phyloP scores from a whole-genome alignment of 2,113 vertebrate species.

The Tauraco erythrolophus region DNA sequence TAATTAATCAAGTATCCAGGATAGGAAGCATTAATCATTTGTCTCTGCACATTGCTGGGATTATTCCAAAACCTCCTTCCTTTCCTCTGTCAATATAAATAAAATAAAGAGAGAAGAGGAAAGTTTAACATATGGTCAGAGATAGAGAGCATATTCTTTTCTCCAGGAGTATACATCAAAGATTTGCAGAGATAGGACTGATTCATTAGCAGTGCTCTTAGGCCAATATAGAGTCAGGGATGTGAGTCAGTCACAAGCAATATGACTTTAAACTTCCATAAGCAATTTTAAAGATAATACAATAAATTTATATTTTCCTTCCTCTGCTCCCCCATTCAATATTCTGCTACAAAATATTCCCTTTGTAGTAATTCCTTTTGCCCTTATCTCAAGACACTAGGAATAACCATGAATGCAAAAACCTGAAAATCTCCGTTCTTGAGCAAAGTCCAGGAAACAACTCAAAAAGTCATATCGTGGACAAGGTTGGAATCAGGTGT shows the following conservation, averaged over 20 bases:
- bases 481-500: background rate
- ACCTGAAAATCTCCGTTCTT: background rate
- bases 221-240: background rate
- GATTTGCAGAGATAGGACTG: background rate
- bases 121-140: constrained; percentile 28
- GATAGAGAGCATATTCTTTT: background rate
- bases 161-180: background rate
- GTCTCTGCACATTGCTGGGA: background rate
- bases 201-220: background rate
- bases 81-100: constrained; percentile 7
- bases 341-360: background rate
- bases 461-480: background rate
- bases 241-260: background rate
- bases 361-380: background rate
- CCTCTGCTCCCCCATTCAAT: background rate
- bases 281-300: background rate
- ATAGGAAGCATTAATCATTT: constrained; percentile 46
- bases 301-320: background rate
- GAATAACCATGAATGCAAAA: background rate
- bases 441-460: background rate
- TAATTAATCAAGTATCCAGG: constrained; percentile 40
- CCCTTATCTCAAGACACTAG: background rate
- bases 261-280: background rate
- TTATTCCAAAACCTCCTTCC: constrained; percentile 39
- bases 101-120: background rate